Evolutionary conservation across 2,113 vertebrate genomes (phyloP).

Genomic region (Boulengeromyrus knoepffleri): DNA sequence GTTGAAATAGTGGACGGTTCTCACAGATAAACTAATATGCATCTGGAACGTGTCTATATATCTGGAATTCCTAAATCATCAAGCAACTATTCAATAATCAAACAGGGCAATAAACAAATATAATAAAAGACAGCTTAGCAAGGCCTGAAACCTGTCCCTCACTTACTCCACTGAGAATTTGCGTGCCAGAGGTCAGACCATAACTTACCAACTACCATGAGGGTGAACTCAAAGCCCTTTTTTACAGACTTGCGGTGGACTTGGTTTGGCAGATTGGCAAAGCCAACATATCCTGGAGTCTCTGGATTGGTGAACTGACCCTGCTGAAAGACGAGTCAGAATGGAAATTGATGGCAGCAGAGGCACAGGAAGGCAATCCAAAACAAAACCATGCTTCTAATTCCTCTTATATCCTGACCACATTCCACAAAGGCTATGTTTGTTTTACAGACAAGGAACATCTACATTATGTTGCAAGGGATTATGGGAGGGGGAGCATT

Average conservation of each 20-base stretch:
- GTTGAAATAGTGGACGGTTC: background rate
- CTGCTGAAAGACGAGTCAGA: constrained; percentile 50
- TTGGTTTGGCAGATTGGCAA: constrained; percentile 96
- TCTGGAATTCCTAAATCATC: background rate
- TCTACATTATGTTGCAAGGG: background rate
- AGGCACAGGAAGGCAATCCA: background rate
- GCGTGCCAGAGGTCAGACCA: background rate
- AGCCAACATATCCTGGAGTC: constrained; percentile 95
- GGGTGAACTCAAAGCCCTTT: constrained; percentile 96
- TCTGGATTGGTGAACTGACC: constrained; percentile 91
- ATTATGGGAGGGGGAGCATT: background rate
- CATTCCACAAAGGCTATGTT: background rate
- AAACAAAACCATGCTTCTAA: background rate
- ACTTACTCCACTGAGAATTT: background rate
- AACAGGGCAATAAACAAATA: background rate
- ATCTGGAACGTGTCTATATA: background rate
- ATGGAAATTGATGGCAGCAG: background rate
- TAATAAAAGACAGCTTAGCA: background rate
- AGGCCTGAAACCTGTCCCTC: background rate
- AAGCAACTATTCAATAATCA: background rate
- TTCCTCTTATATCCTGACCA: background rate
- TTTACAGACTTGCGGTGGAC: constrained; percentile 98
- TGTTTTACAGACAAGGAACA: background rate
- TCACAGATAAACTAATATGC: background rate
- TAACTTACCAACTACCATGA: constrained; percentile 97